These are phyloP conservation scores for Physocephala rufipes DNA, from an alignment of 2,888 invertebrate species.

Conservation along the genomic window DNA sequence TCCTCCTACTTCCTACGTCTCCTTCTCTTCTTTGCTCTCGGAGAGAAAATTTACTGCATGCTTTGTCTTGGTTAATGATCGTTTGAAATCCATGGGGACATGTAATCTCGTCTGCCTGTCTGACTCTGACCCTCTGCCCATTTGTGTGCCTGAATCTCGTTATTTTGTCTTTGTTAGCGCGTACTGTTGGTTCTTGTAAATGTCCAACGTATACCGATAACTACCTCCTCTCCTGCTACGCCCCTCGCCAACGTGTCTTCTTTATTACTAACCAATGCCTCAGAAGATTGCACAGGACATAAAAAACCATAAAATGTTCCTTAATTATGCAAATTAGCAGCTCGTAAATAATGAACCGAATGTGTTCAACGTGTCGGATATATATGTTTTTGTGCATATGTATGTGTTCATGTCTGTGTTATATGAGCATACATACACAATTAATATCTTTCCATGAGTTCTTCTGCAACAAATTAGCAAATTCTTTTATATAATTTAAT, in stretches of 20 bases:
- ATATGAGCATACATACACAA: too few species aligned
- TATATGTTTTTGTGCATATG: neutral
- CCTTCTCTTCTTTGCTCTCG: too few species aligned
- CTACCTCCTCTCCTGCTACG: neutral
- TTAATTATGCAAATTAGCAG: constrained; percentile 34
- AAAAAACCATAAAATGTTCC: constrained; percentile 13
- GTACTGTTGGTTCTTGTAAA: neutral
- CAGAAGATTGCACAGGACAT: neutral
- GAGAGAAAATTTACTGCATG: too few species aligned
- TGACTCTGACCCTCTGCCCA: too few species aligned
- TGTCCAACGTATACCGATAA: neutral
- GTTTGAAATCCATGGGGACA: too few species aligned
- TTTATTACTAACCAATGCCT: neutral
- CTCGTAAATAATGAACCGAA: constrained; percentile 30
- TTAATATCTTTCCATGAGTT: neutral
- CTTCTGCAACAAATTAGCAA: neutral
- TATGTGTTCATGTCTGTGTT: neutral
- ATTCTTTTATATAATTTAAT: neutral
- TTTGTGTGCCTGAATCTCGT: too few species aligned
- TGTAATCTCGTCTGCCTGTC: too few species aligned
- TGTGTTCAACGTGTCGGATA: constrained; percentile 22
- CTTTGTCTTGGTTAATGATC: too few species aligned
- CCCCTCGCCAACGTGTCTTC: neutral
- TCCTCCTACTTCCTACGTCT: too few species aligned
- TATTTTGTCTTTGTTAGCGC: too few species aligned